Conservation (phyloP, 2,888 invertebrate genomes). For the Drosophila formosana region DNA sequence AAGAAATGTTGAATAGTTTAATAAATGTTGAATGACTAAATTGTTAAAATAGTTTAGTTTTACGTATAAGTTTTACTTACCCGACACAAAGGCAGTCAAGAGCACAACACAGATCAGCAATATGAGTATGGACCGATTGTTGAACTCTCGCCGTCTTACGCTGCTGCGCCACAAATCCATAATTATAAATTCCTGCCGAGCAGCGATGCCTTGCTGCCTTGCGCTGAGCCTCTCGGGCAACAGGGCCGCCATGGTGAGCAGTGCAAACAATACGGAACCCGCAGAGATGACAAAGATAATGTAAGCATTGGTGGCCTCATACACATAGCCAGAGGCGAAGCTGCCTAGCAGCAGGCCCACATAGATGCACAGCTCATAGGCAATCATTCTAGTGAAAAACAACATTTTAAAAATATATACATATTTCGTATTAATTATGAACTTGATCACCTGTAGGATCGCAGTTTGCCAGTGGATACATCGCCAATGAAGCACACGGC, state of each 20-base stretch:
- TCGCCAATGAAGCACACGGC: conserved; percentile 89
- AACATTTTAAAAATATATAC: background rate
- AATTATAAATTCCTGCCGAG: conserved; percentile 27
- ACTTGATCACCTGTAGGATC: conserved; percentile 87
- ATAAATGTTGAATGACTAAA: too few species aligned
- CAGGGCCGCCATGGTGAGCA: conserved; percentile 64
- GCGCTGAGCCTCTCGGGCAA: conserved; percentile 79
- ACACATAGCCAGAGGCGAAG: conserved; percentile 87
- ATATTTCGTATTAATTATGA: too few species aligned
- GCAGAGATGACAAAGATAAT: conserved; percentile 78
- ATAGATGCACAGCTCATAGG: conserved; percentile 87
- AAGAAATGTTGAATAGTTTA: too few species aligned
- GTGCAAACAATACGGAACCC: conserved; percentile 56
- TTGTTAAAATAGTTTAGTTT: too few species aligned
- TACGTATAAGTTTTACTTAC: conserved; percentile 22
- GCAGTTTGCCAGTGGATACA: conserved; percentile 86
- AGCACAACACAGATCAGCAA: conserved; percentile 70
- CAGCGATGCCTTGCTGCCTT: background rate
- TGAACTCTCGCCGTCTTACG: conserved; percentile 62
- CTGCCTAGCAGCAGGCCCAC: conserved; percentile 88
- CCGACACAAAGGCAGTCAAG: conserved; percentile 73
- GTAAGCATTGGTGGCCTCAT: conserved; percentile 82
- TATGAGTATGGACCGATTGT: conserved; percentile 75
- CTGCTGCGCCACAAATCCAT: conserved; percentile 77
- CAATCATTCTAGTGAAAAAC: conserved; percentile 86